A percentile compares a stretch with the other conserved stretches of the same genome.
Evolutionary conservation across 1,140 invertebrate species (phyloP).

Genomic region (Pseudomyrmex sp.): DNA sequence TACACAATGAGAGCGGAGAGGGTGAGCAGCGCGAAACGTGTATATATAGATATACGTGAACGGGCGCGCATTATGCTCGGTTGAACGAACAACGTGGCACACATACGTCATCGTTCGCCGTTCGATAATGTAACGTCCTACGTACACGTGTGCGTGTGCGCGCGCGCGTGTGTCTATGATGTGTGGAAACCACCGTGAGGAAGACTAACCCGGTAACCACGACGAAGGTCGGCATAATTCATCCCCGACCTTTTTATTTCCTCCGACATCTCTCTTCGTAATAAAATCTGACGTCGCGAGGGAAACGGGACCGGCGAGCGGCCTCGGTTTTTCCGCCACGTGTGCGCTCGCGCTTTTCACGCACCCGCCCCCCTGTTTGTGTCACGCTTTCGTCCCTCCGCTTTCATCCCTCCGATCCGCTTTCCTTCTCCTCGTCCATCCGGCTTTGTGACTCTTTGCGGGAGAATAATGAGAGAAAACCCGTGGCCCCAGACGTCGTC

Average conservation of each 20-base stretch:
- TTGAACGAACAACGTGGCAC: not conserved
- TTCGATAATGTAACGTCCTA: not conserved
- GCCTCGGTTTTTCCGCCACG: not conserved
- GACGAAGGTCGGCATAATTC: constrained; percentile 29
- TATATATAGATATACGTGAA: not conserved
- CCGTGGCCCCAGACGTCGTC: constrained; percentile 65
- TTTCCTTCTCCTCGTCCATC: not conserved
- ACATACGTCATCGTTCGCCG: not conserved
- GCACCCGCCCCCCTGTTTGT: not conserved
- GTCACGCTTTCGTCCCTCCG: constrained; percentile 2
- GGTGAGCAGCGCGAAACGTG: too few relatives aligned
- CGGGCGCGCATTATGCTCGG: not conserved
- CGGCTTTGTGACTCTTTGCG: constrained; percentile 58
- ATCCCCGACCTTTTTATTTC: constrained; percentile 34
- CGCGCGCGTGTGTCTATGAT: not conserved
- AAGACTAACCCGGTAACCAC: constrained; percentile 9
- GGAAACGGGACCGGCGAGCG: not conserved
- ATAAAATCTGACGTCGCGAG: constrained; percentile 33
- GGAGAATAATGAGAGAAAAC: constrained; percentile 69
- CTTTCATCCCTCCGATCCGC: not conserved
- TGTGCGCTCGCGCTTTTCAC: not conserved
- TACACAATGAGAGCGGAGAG: constrained; percentile 40
- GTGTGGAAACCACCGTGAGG: not conserved
- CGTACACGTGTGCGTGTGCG: too few relatives aligned
- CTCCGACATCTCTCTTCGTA: constrained; percentile 7